phyloP scores from a whole-genome alignment of 2,113 vertebrate species.

The Neolamprologus falcicula region DNA sequence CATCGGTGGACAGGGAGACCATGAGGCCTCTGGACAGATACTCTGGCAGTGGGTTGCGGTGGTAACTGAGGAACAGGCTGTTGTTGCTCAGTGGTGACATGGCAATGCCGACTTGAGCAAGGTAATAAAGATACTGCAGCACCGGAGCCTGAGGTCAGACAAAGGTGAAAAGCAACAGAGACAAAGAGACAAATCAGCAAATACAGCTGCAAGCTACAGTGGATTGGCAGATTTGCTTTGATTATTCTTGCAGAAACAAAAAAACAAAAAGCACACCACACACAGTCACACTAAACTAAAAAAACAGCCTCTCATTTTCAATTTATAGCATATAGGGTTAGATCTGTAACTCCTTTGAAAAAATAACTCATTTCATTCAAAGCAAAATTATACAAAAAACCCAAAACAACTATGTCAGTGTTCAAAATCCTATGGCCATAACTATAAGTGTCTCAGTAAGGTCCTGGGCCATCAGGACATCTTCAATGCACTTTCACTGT shows the following conservation, averaged over 20 bases:
- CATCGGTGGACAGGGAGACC: slow-evolving; percentile 92
- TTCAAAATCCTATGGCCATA: neutral
- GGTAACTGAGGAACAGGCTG: slow-evolving; percentile 97
- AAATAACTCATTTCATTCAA: neutral
- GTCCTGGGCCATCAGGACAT: neutral
- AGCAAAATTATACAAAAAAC: neutral
- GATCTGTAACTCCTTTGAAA: neutral
- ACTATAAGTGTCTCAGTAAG: neutral
- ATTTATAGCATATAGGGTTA: neutral
- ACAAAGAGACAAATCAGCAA: neutral
- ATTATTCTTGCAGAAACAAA: neutral
- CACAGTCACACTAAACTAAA: neutral
- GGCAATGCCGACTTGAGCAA: slow-evolving; percentile 94
- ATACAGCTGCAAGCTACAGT: neutral
- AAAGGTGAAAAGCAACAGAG: neutral
- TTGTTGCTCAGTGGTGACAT: slow-evolving; percentile 98
- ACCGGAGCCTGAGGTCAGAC: slow-evolving; percentile 79
- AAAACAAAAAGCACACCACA: neutral
- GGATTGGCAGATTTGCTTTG: neutral
- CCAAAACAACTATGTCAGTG: neutral
- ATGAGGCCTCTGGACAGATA: slow-evolving; percentile 91
- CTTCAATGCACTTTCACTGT: neutral
- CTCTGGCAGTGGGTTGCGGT: slow-evolving; percentile 91
- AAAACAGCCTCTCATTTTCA: neutral
- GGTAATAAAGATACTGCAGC: slow-evolving; percentile 95